Evolutionary conservation across 2,888 invertebrate species (phyloP).

Genomic region (Amorpha juglandis): DNA sequence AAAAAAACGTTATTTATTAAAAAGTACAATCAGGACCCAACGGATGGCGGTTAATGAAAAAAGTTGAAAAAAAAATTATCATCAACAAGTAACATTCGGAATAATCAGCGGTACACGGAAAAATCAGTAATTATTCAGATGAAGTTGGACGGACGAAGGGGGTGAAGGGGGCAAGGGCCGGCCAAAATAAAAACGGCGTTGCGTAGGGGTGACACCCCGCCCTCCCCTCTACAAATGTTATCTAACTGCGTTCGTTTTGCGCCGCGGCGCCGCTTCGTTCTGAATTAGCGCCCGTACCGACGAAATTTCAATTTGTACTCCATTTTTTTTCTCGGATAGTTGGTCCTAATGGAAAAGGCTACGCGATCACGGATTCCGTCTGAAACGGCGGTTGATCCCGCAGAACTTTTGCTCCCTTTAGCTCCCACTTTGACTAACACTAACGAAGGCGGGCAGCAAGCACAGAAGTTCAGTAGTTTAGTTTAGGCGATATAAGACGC

Average conservation of each 20-base stretch:
- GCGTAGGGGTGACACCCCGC: conserved; percentile 82
- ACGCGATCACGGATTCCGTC: conserved; percentile 58
- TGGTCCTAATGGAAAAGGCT: conserved; percentile 68
- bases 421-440: conserved; percentile 18
- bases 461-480: neutral
- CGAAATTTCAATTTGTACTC: conserved; percentile 81
- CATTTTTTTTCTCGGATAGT: conserved; percentile 78
- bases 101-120: conserved; percentile 85
- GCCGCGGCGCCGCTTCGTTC: conserved; percentile 70
- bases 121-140: conserved; percentile 85
- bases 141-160: conserved; percentile 83
- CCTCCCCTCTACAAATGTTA: conserved; percentile 81
- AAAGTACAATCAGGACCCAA: conserved; percentile 55
- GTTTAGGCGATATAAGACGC: conserved; percentile 20
- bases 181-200: conserved; percentile 84
- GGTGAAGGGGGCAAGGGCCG: conserved; percentile 81
- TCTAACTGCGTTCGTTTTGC: conserved; percentile 82
- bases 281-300: conserved; percentile 76
- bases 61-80: conserved; percentile 77
- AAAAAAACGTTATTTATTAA: conserved; percentile 36
- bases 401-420: conserved; percentile 34
- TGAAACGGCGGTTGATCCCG: conserved; percentile 36
- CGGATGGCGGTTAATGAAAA: conserved; percentile 70
- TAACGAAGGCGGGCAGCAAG: conserved; percentile 5
- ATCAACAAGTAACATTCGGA: conserved; percentile 84